These are phyloP conservation scores for Botia almorhae DNA, from an alignment of 2,797 vertebrate genomes.

Conservation along the genomic window DNA sequence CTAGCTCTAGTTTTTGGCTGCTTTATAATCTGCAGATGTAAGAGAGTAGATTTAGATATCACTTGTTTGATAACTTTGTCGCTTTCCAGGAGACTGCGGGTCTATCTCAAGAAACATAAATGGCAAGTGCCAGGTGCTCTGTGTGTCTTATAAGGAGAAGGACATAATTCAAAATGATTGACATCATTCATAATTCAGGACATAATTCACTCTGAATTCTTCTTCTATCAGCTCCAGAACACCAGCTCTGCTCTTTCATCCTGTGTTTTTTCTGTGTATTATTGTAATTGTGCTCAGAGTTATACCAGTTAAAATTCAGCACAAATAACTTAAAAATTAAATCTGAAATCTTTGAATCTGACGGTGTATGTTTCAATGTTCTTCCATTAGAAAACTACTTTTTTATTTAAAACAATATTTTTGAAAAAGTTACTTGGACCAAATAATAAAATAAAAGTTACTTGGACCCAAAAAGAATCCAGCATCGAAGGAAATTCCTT, in stretches of 20 bases:
- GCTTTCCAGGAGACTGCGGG: slow-evolving; percentile 81
- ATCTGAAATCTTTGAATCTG: too few relatives aligned
- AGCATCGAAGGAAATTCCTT: too few relatives aligned
- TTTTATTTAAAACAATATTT: too few relatives aligned
- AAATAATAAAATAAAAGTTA: too few relatives aligned
- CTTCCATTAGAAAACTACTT: too few relatives aligned
- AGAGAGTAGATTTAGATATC: slow-evolving; percentile 83
- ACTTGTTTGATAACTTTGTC: slow-evolving; percentile 79
- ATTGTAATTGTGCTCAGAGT: slow-evolving; percentile 42
- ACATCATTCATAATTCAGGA: slow-evolving; percentile 57
- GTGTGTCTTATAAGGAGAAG: slow-evolving; percentile 80
- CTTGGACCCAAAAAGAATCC: too few relatives aligned
- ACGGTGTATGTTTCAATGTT: too few relatives aligned
- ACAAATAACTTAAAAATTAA: too few relatives aligned
- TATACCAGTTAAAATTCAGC: too few relatives aligned
- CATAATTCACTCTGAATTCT: slow-evolving; percentile 87
- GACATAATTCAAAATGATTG: slow-evolving; percentile 89
- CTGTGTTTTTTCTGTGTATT: slow-evolving; percentile 72
- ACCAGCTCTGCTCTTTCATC: slow-evolving; percentile 68
- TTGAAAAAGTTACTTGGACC: too few relatives aligned
- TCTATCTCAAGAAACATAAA: slow-evolving; percentile 80
- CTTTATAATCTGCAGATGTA: slow-evolving; percentile 78
- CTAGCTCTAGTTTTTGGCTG: slow-evolving; percentile 80
- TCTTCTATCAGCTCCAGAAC: slow-evolving; percentile 79
- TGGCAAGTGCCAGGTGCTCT: slow-evolving; percentile 88